Base-by-base conservation (phyloP, 2,797 vertebrate genomes). In the Sebastes oblongus region DNA sequence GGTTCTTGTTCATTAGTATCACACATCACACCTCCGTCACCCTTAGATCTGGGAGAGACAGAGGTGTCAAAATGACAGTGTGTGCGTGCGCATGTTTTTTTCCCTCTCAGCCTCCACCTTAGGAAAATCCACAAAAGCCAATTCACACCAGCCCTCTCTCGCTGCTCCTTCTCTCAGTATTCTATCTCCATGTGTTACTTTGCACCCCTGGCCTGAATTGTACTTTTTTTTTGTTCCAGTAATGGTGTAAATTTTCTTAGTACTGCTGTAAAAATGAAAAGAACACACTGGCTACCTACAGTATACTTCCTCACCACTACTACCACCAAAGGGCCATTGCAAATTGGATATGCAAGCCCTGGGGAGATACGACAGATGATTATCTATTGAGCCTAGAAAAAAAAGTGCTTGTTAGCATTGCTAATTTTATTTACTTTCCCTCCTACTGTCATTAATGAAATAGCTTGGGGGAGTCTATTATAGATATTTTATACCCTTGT, bases 1-100 rank as follows among this genome's bases (percentile, higher is more conserved):
- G 77, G 77, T 78, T 91, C 77, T 90, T 90, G 86, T 93, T 94
- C 91, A 91, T 93, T 93, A 92, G 89, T 90, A 86, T 91, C 87
- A 80, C 82, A 88, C 86, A 92, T 93, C 88, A 89, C 91, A 90
- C 92, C 85, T 90, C 83, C 80, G 68, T 92, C 90, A 88, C 89
- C 89, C 80, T 92, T 71, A 86, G 91, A 94, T 93, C 89, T 86
- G 82, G 65, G 77, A 88, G 86, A 91, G 85, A 88, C 87, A 85
- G 86, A 89, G 82, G 92, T 95, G 94, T 94, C 91, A 92, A 88
- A 89, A 88, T 88, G 89, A 81, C 77, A 69, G 79, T 82, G 82
- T 86, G 84, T 68, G 84, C 64, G 71, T 25, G 50, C 4, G 8
- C 58, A 25, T 77, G 55, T 80, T 58, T 77, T 70, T 61, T 83